A percentile compares a stretch with the other conserved stretches of the same genome.
phyloP scores from a whole-genome alignment of 2,113 vertebrate genomes.

The Calypte anna region DNA sequence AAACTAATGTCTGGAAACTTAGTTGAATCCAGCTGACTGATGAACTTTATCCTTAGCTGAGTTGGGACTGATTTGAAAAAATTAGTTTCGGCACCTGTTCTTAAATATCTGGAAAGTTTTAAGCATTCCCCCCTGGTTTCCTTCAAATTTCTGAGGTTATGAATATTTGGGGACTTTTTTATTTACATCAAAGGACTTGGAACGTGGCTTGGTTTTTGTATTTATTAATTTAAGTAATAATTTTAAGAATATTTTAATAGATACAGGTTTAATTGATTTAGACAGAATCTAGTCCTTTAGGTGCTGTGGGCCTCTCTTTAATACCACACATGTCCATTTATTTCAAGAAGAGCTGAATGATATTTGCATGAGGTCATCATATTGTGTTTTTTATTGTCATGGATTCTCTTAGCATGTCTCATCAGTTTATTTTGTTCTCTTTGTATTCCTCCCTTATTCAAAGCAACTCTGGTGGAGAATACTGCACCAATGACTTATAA shows the following conservation, averaged over 20 bases:
- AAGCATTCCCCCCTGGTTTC: background rate
- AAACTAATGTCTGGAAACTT: background rate
- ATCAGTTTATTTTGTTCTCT: background rate
- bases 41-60: background rate
- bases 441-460: background rate
- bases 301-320: background rate
- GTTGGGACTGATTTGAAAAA: background rate
- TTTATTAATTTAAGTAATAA: background rate
- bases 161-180: background rate
- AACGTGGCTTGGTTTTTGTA: background rate
- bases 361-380: background rate
- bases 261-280: background rate
- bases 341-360: slow-evolving; percentile 1
- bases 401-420: background rate
- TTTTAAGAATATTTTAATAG: background rate
- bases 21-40: background rate
- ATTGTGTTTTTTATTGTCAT: background rate
- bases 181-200: background rate
- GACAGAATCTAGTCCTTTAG: background rate
- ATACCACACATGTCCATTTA: background rate
- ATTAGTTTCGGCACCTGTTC: background rate
- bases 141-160: background rate
- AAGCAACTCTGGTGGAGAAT: background rate
- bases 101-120: background rate
- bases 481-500: background rate